These are phyloP conservation scores for Eriosoma lanigerum DNA, from an alignment of 1,140 invertebrate genomes.

Conservation along the genomic window DNA sequence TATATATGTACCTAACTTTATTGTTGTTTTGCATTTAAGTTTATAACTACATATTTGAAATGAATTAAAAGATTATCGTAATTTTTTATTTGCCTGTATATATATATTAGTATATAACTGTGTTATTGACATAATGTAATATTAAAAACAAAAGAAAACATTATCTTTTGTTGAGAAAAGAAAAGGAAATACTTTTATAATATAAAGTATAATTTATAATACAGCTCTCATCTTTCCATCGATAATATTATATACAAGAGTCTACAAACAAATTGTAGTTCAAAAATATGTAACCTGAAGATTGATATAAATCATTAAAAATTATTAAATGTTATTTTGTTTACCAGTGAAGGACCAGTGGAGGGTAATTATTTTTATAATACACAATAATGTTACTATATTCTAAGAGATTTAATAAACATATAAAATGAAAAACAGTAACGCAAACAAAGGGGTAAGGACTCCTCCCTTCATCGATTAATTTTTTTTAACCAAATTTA, in stretches of 20 bases:
- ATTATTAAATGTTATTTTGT: conserved; percentile 15
- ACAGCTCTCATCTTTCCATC: neutral
- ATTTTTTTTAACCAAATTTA: too few relatives aligned
- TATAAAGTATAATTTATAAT: neutral
- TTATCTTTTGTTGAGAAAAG: neutral
- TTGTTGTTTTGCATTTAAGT: too few relatives aligned
- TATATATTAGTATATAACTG: too few relatives aligned
- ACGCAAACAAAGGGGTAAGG: too few relatives aligned
- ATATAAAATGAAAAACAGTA: too few relatives aligned
- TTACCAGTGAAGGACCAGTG: neutral
- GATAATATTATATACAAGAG: neutral
- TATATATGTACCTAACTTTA: too few relatives aligned
- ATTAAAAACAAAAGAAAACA: conserved; percentile 12
- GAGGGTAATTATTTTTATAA: conserved; percentile 7
- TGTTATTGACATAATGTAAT: too few relatives aligned
- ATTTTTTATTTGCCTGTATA: too few relatives aligned
- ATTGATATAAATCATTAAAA: conserved; percentile 15
- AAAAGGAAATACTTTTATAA: neutral
- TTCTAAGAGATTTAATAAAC: neutral
- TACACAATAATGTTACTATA: neutral
- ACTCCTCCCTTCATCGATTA: too few relatives aligned
- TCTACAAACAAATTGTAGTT: conserved; percentile 27
- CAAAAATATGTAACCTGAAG: neutral
- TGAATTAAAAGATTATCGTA: too few relatives aligned
- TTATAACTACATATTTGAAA: too few relatives aligned